Conservation (phyloP, 2,113 vertebrate genomes). For the Narcine bancroftii region DNA sequence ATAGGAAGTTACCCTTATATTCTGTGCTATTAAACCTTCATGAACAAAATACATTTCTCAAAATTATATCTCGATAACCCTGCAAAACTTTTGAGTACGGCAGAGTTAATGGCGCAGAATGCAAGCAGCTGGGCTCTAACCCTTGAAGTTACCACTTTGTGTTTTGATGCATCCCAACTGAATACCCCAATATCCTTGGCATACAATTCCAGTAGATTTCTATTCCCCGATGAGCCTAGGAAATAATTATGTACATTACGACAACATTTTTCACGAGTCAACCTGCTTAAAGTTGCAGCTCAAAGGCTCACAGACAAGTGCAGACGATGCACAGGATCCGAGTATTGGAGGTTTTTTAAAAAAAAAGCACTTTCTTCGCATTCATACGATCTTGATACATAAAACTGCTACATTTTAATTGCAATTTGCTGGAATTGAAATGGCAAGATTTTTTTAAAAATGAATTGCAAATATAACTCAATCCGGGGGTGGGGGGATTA, state of each 20-base stretch:
- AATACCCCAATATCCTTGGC: constrained; percentile 62
- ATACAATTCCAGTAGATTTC: constrained; percentile 68
- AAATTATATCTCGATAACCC: not conserved
- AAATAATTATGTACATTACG: constrained; percentile 72
- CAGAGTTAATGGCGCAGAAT: not conserved
- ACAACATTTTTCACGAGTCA: constrained; percentile 53
- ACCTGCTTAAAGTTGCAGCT: constrained; percentile 58
- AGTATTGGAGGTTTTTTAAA: constrained; percentile 16
- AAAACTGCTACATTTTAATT: constrained; percentile 15
- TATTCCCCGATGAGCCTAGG: constrained; percentile 74
- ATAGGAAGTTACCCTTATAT: not conserved
- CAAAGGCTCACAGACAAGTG: constrained; percentile 57
- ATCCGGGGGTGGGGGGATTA: too few species aligned
- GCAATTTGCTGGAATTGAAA: constrained; percentile 11
- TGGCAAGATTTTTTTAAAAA: not conserved
- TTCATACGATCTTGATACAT: not conserved
- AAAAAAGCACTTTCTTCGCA: not conserved
- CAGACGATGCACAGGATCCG: constrained; percentile 55
- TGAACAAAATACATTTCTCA: not conserved
- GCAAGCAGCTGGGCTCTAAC: not conserved
- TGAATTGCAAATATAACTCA: not conserved
- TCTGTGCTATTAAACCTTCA: not conserved
- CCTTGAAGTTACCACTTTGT: constrained; percentile 32
- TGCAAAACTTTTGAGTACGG: not conserved
- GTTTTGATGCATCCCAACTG: constrained; percentile 56